Evolutionary conservation across 2,113 vertebrate genomes (phyloP), one percentile per base, ranked within the genome.

Genomic region (Dasypus novemcinctus): DNA sequence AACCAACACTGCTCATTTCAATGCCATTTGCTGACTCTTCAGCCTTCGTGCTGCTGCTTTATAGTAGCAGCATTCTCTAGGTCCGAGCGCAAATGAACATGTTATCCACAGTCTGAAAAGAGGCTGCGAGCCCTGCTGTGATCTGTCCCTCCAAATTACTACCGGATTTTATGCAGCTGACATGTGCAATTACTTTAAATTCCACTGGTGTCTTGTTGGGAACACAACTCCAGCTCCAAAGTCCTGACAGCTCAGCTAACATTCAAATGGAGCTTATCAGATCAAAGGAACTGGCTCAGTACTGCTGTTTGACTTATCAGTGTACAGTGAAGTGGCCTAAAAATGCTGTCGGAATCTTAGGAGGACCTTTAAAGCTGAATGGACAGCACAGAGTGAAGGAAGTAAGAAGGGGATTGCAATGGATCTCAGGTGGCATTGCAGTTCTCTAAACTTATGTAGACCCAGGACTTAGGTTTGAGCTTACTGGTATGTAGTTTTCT

Each of bases 91-190:
- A 95, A 79, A 90, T 38, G 20, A 57, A 13, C 43, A 8, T n/a
- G 9, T 91, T 38, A 38, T 85, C 59, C 61, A 36, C 23, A 81
- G 54, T 33, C 25, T 61, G 64, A 61, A 63, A 78, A 46, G 27
- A 78, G 49, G 21, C 69, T 87, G 61, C 74, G 57, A 81, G 57
- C 69, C 29, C 41, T 64, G 17, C 15, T 54, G 27, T 88, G 31
- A 54, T 69, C 86, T 85, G 54, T 80, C 81, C 88, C 41, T 46
- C 46, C 81, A 71, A 78, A 84, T 88, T 11, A 85, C 57, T 52
- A 14, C 33, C 93, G n/a, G 15, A 27, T 46, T 79, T 36, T 76
- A 76, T 20, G 31, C 52, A 49, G 33, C n/a, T 78, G 66, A 78
- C 66, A 10, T 11, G 15, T 38, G 23, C 90, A 72, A 15, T 94